These are phyloP conservation scores for Sebastes diaconus DNA, from an alignment of 2,797 vertebrate genomes.

Conservation along the genomic window DNA sequence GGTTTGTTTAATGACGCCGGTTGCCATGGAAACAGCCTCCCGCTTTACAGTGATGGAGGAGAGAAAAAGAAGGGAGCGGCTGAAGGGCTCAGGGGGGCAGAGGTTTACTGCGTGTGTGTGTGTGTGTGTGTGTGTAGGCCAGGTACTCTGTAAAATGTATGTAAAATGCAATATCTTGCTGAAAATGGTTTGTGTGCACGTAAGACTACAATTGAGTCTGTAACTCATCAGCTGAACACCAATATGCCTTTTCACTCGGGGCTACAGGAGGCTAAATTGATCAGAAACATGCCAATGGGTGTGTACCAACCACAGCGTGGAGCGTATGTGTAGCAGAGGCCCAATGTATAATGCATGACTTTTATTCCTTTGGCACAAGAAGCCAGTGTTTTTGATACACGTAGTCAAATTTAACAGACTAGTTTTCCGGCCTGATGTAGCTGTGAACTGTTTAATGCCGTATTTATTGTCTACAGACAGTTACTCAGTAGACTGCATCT, in stretches of 20 bases:
- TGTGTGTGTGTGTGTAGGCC: background rate
- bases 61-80: conserved; percentile 49
- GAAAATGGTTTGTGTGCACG: background rate
- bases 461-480: conserved; percentile 53
- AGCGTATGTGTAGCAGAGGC: conserved; percentile 43
- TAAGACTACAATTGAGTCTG: background rate
- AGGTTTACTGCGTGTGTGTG: conserved; percentile 19
- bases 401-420: conserved; percentile 36
- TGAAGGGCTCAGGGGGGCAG: conserved; percentile 32
- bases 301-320: conserved; percentile 43
- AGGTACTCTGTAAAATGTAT: conserved; percentile 19
- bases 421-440: conserved; percentile 1
- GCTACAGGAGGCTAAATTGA: conserved; percentile 44
- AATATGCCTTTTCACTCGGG: background rate
- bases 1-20: conserved; percentile 77
- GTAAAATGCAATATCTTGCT: conserved; percentile 19
- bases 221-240: conserved; percentile 22
- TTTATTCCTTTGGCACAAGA: conserved; percentile 59
- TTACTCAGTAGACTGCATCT: conserved; percentile 46
- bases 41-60: conserved; percentile 42
- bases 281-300: conserved; percentile 54
- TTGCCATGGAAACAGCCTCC: conserved; percentile 80
- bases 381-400: conserved; percentile 52
- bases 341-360: conserved; percentile 70
- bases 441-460: conserved; percentile 40